phyloP scores from a whole-genome alignment of 1,140 invertebrate genomes.

The Colletes latitarsis region DNA sequence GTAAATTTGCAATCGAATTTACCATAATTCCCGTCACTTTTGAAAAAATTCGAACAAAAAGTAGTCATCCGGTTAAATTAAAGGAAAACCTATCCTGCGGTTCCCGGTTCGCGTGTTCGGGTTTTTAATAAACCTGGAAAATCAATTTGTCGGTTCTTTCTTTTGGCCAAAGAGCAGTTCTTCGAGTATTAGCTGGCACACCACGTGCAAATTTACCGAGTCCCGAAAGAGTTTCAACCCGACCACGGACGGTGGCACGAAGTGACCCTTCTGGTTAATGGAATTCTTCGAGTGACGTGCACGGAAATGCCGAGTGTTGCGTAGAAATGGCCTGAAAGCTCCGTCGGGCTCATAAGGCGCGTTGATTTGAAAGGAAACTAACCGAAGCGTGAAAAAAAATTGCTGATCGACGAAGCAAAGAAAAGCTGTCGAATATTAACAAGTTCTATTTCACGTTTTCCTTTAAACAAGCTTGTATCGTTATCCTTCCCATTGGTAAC shows the following conservation, averaged over 20 bases:
- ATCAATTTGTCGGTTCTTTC: neutral
- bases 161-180: neutral
- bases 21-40: too few species aligned
- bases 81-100: too few species aligned
- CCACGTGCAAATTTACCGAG: slow-evolving; percentile 12
- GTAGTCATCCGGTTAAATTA: too few species aligned
- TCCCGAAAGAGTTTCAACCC: slow-evolving; percentile 1
- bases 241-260: neutral
- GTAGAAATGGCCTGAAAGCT: neutral
- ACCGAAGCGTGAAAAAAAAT: neutral
- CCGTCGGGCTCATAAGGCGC: neutral
- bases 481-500: too few species aligned
- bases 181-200: slow-evolving; percentile 6
- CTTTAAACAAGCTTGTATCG: too few species aligned
- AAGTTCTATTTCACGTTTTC: too few species aligned
- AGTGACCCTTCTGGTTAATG: neutral
- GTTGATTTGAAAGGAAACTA: neutral
- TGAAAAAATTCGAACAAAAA: too few species aligned
- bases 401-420: neutral
- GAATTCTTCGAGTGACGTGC: slow-evolving; percentile 15
- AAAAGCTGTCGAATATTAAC: too few species aligned
- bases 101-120: neutral
- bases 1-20: too few species aligned
- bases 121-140: neutral
- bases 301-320: slow-evolving; percentile 3